Percentiles rank a stretch among this genome's conserved stretches.
These are phyloP conservation scores for Zele albiditarsus DNA, from an alignment of 2,888 invertebrate genomes.

Conservation along the genomic window DNA sequence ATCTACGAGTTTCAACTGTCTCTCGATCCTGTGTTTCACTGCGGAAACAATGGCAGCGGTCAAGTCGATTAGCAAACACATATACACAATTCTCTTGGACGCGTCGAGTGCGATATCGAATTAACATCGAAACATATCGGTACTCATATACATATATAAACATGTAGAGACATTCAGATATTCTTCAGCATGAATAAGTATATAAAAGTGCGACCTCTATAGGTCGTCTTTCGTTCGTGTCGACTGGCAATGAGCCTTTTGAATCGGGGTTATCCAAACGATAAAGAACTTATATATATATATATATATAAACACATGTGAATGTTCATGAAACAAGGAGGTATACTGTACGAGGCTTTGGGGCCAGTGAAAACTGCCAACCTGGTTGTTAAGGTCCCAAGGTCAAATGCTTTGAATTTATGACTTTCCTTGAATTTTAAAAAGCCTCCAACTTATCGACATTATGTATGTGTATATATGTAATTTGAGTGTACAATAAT, in stretches of 20 bases:
- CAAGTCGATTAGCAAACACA: slow-evolving; percentile 53
- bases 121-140: slow-evolving; percentile 44
- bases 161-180: not conserved
- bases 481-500: slow-evolving; percentile 10
- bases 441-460: not conserved
- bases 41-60: slow-evolving; percentile 57
- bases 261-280: slow-evolving; percentile 34
- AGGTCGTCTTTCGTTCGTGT: slow-evolving; percentile 14
- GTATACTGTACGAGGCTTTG: slow-evolving; percentile 32
- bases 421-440: slow-evolving; percentile 2
- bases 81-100: slow-evolving; percentile 42
- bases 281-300: slow-evolving; percentile 1
- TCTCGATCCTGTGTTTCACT: not conserved
- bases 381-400: slow-evolving; percentile 41
- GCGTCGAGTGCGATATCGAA: slow-evolving; percentile 43
- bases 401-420: slow-evolving; percentile 31
- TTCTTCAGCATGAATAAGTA: slow-evolving; percentile 26
- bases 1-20: too few relatives aligned
- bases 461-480: slow-evolving; percentile 9
- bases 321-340: not conserved
- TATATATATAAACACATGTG: not conserved
- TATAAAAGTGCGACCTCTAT: slow-evolving; percentile 23
- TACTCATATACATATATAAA: not conserved
- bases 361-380: slow-evolving; percentile 43
- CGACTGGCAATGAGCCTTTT: slow-evolving; percentile 33